Evolutionary conservation across 2,113 vertebrate genomes (phyloP), one percentile per base, ranked within the genome.

Genomic region (Takifugu bimaculatus): DNA sequence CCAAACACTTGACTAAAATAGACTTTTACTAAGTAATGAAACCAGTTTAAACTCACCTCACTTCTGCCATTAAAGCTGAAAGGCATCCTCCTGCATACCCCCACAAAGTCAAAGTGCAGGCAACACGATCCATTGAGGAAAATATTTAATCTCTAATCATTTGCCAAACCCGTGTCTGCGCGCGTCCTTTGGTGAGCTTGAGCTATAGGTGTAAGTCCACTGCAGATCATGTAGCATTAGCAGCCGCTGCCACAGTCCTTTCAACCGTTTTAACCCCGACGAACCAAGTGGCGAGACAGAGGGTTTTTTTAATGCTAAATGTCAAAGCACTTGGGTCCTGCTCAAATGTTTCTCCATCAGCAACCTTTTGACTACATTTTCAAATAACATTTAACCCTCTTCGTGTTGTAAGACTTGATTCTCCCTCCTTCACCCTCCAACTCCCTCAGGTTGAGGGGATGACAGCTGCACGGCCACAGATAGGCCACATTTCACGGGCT

Each of bases 201-300:
- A 65, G 50, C 76, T 66, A 48, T 12, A 84, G 85, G 87, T 84
- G 87, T 79, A 82, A 90, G 88, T 87, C 88, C 87, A 25, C 4
- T 57, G 20, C 5, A 79, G 88, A 86, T 91, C 86, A 88, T 70
- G 83, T 65, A 83, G 87, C 84, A 89, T 89, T 88, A 90, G 75
- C 79, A 64, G 72, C 63, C 71, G 6, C 55, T 0, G 42, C 51
- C 68, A 43, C 68, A 57, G 78, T 48, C 69, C 72, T 70, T 77
- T 71, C 76, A 77, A 62, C 53, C 59, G 63, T 60, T 79, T 71
- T 39, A 61, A 63, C 60, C 56, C 69, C 3, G 26, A 15, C 47
- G 63, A 60, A 26, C 15, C 64, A 71, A 11, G 7, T 10, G 48
- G 48, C 2, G 48, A 25, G 60, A 25, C 11, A 13, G 44, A 4